A percentile compares a stretch with the other conserved stretches of the same genome.
Evolutionary conservation across 1,140 invertebrate genomes (phyloP).

Genomic region (Drosophila pectinifera): DNA sequence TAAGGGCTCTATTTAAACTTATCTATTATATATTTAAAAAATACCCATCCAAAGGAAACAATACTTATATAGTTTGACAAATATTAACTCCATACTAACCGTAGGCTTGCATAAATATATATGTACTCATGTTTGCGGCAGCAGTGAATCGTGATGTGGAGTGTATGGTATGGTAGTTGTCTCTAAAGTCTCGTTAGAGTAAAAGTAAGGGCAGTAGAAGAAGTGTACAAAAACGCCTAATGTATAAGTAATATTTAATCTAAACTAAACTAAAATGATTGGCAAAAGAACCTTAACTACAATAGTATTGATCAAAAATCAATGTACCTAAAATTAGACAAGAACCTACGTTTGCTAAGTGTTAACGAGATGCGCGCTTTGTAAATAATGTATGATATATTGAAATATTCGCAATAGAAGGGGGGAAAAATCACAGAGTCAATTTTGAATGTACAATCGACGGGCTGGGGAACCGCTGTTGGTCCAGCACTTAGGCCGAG

Average conservation of each 20-base stretch:
- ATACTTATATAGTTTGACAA: neutral
- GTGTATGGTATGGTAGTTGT: slow-evolving; percentile 10
- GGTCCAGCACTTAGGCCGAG: slow-evolving; percentile 20
- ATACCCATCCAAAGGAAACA: neutral
- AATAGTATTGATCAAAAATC: slow-evolving; percentile 13
- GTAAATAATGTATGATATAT: slow-evolving; percentile 35
- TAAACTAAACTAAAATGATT: slow-evolving; percentile 21
- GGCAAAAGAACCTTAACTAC: slow-evolving; percentile 11
- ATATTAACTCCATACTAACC: slow-evolving; percentile 61
- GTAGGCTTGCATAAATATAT: slow-evolving; percentile 80
- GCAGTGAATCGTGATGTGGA: slow-evolving; percentile 60
- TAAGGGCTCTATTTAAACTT: too few species aligned
- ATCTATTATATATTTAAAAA: neutral
- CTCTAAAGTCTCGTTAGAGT: slow-evolving; percentile 30
- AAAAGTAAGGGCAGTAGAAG: slow-evolving; percentile 27
- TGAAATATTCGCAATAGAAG: slow-evolving; percentile 48
- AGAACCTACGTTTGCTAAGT: slow-evolving; percentile 36
- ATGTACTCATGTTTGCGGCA: slow-evolving; percentile 82
- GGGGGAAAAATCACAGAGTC: slow-evolving; percentile 50
- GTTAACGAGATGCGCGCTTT: slow-evolving; percentile 62
- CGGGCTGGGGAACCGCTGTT: slow-evolving; percentile 12
- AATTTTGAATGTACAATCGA: slow-evolving; percentile 54
- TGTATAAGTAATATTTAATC: slow-evolving; percentile 14
- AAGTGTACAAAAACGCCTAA: slow-evolving; percentile 16
- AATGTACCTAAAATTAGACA: slow-evolving; percentile 16